Conservation (phyloP, 2,888 invertebrate genomes). For the Ametastegia equiseti region DNA sequence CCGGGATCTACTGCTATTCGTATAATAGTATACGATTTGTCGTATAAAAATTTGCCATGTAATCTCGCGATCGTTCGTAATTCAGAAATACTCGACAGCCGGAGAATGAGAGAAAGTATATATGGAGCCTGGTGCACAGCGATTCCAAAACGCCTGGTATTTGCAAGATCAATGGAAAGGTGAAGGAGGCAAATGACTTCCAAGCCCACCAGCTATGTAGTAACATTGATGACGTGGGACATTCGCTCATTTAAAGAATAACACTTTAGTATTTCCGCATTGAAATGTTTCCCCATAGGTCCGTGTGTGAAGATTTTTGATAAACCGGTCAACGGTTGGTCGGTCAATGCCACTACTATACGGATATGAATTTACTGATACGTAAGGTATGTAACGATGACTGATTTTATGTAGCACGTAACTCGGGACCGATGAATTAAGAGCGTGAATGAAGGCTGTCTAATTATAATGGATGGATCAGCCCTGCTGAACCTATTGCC, state of each 20-base stretch:
- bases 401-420: neutral
- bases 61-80: neutral
- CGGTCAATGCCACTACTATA: neutral
- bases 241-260: neutral
- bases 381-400: neutral
- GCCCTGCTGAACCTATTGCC: constrained; percentile 5
- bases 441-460: neutral
- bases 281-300: too few species aligned
- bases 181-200: neutral
- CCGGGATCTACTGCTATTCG: neutral
- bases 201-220: neutral
- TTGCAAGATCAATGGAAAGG: neutral
- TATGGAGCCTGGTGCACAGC: neutral
- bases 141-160: neutral
- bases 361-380: neutral
- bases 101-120: neutral
- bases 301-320: neutral
- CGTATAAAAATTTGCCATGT: neutral
- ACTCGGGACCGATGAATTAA: neutral
- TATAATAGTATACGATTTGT: neutral
- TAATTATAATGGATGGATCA: constrained; percentile 14
- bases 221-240: neutral
- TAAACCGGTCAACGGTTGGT: neutral
- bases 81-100: neutral
- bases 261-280: neutral